Percentiles rank a stretch among this genome's conserved stretches.
These are phyloP conservation scores for Apeltes quadracus DNA, from an alignment of 2,113 vertebrate species.

Conservation along the genomic window DNA sequence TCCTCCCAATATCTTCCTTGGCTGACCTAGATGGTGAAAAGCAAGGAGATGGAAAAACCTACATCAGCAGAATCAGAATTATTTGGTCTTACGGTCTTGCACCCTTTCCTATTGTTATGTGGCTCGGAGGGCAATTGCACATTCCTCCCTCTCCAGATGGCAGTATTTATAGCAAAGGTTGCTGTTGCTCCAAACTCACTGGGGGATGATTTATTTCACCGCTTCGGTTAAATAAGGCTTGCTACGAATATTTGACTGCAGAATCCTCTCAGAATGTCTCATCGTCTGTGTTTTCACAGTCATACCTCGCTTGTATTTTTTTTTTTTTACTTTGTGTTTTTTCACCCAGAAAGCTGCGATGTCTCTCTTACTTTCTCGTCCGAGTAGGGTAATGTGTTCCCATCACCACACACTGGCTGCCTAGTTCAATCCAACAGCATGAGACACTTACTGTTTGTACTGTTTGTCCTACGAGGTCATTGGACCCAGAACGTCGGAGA, in stretches of 20 bases:
- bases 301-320: background rate
- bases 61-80: conserved; percentile 71
- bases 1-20: conserved; percentile 44
- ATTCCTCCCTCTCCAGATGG: conserved; percentile 41
- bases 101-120: conserved; percentile 52
- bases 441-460: conserved; percentile 7
- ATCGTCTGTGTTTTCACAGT: background rate
- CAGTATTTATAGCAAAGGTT: conserved; percentile 48
- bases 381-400: conserved; percentile 24
- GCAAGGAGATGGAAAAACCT: conserved; percentile 45
- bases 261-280: conserved; percentile 10
- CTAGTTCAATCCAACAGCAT: conserved; percentile 13
- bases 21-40: conserved; percentile 71
- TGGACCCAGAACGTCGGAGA: background rate
- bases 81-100: conserved; percentile 49
- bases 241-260: conserved; percentile 14
- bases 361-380: conserved; percentile 7
- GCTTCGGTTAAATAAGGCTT: conserved; percentile 3
- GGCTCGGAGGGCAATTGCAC: conserved; percentile 32
- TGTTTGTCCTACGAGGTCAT: conserved; percentile 28
- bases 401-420: conserved; percentile 1
- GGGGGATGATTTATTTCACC: background rate
- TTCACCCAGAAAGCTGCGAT: background rate
- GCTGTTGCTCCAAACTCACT: conserved; percentile 8
- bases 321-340: conserved; percentile 15